These are phyloP conservation scores for Spilarctia lutea DNA, from an alignment of 2,888 invertebrate species.

Conservation along the genomic window DNA sequence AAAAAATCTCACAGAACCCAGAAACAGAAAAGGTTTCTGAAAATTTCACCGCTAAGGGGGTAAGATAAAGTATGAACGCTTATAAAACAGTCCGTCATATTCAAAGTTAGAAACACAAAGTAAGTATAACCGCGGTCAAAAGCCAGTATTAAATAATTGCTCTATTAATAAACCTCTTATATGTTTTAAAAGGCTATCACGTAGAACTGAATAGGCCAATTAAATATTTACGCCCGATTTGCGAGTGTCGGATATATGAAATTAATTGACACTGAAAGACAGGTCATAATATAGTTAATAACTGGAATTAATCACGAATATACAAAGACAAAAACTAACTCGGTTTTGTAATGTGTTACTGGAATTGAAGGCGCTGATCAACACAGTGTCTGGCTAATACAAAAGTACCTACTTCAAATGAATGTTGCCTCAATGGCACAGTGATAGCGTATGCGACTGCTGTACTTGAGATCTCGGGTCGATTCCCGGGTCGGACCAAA, in stretches of 20 bases:
- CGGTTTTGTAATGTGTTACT: background rate
- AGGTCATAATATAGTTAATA: slow-evolving; percentile 10
- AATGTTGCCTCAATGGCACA: too few species aligned
- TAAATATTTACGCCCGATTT: slow-evolving; percentile 10
- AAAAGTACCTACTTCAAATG: background rate
- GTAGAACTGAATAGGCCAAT: background rate
- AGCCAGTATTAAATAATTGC: background rate
- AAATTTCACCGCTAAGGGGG: too few species aligned
- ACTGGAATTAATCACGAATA: slow-evolving; percentile 10
- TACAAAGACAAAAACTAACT: slow-evolving; percentile 1
- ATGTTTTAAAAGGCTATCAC: background rate
- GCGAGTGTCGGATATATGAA: slow-evolving; percentile 9
- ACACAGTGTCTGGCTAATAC: slow-evolving; percentile 4
- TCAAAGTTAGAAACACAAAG: too few species aligned
- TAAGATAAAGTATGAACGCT: too few species aligned
- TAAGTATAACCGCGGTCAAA: too few species aligned
- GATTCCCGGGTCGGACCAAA: too few species aligned
- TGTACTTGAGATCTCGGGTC: too few species aligned
- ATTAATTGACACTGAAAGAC: slow-evolving; percentile 17
- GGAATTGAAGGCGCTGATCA: background rate
- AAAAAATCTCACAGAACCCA: too few species aligned
- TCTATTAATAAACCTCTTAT: background rate
- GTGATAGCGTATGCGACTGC: too few species aligned
- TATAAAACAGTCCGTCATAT: too few species aligned
- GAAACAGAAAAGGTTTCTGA: too few species aligned